These are phyloP conservation scores for Nyctibius bracteatus DNA, from an alignment of 2,113 vertebrate genomes.

Conservation along the genomic window DNA sequence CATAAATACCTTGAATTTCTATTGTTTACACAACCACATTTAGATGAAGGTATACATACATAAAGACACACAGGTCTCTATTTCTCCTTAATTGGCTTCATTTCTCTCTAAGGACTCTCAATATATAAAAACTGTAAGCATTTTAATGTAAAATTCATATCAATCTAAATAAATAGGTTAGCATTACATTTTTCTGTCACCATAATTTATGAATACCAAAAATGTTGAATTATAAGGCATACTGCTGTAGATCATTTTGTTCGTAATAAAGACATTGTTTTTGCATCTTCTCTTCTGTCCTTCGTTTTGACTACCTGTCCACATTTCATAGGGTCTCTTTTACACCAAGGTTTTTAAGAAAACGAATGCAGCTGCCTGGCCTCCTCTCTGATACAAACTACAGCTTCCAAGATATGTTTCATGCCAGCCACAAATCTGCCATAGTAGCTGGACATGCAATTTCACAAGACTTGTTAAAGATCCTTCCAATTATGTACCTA, in stretches of 20 bases:
- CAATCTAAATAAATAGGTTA: conserved; percentile 1
- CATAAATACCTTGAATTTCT: conserved; percentile 15
- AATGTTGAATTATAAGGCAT: background rate
- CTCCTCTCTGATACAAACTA: background rate
- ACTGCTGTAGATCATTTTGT: background rate
- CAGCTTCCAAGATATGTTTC: background rate
- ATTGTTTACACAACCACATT: background rate
- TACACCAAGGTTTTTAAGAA: background rate
- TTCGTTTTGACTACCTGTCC: background rate
- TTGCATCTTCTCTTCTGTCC: background rate
- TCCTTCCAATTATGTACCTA: accelerated
- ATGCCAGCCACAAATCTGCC: background rate
- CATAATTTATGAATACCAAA: background rate
- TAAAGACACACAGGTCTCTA: background rate
- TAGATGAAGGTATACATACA: background rate
- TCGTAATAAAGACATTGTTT: background rate
- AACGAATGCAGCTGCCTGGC: background rate
- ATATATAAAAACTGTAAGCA: conserved; percentile 21
- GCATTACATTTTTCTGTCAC: conserved; percentile 16
- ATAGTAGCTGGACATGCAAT: background rate
- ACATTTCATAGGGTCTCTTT: background rate
- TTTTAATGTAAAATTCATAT: conserved; percentile 23
- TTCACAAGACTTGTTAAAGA: background rate
- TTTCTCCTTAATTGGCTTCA: conserved; percentile 40
- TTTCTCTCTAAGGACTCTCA: conserved; percentile 6